phyloP scores from a whole-genome alignment of 2,113 vertebrate genomes.

The Oceanodroma tethys region DNA sequence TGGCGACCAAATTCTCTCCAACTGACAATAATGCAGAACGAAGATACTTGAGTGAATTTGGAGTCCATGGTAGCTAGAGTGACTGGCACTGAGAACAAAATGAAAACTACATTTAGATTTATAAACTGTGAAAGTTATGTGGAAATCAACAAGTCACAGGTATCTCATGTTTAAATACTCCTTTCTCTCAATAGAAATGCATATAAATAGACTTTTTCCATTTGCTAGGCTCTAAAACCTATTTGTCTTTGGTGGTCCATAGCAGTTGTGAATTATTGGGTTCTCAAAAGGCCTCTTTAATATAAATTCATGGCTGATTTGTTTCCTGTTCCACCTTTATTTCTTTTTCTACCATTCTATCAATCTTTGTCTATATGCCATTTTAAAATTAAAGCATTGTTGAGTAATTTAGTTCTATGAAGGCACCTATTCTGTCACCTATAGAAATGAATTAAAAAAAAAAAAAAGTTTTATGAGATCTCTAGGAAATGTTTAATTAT shows the following conservation, averaged over 20 bases:
- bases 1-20: background rate
- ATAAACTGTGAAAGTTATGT: background rate
- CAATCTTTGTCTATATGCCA: background rate
- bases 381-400: background rate
- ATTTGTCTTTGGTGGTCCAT: background rate
- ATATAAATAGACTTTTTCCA: background rate
- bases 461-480: background rate
- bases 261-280: background rate
- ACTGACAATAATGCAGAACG: background rate
- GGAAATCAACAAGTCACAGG: background rate
- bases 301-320: background rate
- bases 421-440: background rate
- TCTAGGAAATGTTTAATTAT: background rate
- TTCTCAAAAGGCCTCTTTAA: background rate
- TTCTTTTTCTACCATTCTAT: background rate
- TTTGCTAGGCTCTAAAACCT: background rate
- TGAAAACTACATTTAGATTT: background rate
- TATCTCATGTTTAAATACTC: background rate
- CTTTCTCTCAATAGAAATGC: background rate
- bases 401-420: background rate
- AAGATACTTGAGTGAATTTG: background rate
- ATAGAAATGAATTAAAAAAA: background rate
- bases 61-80: fast-evolving
- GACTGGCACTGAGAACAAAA: background rate
- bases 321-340: background rate